Evolutionary conservation across 2,797 vertebrate species (phyloP).

Genomic region (Urosaurus nigricauda): DNA sequence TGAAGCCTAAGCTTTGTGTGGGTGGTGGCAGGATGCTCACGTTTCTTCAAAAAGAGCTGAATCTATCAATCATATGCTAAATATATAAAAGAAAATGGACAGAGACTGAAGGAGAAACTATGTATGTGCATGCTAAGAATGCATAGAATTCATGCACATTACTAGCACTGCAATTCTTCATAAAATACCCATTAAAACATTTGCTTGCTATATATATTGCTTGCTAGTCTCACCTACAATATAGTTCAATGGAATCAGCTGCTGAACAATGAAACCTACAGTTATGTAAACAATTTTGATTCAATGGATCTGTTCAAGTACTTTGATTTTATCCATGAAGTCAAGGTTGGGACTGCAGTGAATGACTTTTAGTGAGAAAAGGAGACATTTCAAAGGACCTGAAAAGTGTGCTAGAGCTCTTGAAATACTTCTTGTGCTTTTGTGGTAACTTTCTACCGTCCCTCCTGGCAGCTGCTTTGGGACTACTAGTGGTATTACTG

Average conservation of each 20-base stretch:
- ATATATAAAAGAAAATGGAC: slow-evolving; percentile 41
- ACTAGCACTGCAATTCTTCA: slow-evolving; percentile 32
- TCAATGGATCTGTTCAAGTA: no score
- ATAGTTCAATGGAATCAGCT: no score
- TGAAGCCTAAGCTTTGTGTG: slow-evolving; percentile 35
- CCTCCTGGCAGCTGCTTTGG: background rate
- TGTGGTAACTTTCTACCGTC: background rate
- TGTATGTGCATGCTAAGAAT: slow-evolving; percentile 21
- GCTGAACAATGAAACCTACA: no score
- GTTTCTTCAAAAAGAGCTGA: slow-evolving; percentile 29
- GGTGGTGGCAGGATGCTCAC: background rate
- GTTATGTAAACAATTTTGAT: no score
- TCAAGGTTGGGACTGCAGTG: background rate
- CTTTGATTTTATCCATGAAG: background rate
- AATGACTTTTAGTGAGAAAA: background rate
- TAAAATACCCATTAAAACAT: slow-evolving; percentile 29
- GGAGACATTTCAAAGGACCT: background rate
- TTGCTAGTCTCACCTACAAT: no score
- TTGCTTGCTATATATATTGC: slow-evolving; percentile 2
- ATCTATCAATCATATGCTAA: slow-evolving; percentile 47
- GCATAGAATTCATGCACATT: slow-evolving; percentile 25
- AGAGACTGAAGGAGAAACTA: background rate
- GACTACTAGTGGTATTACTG: no score
- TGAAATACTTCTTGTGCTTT: background rate
- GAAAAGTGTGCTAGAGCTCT: background rate